These are phyloP conservation scores for Fragum sueziense DNA, from an alignment of 2,888 invertebrate species.

Conservation along the genomic window DNA sequence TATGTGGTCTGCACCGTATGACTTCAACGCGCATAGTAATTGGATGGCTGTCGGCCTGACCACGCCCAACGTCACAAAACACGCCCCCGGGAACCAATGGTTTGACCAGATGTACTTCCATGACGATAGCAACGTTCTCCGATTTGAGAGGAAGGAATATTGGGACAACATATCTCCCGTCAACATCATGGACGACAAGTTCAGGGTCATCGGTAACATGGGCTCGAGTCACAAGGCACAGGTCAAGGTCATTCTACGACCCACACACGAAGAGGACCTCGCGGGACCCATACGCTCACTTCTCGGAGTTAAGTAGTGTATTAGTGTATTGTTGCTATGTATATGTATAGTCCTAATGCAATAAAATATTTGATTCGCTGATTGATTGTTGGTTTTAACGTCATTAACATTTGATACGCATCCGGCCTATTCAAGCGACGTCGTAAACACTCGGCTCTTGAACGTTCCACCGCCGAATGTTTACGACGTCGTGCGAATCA, in stretches of 20 bases:
- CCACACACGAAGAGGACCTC: constrained; percentile 18
- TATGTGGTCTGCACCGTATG: constrained; percentile 53
- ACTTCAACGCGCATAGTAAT: constrained; percentile 43
- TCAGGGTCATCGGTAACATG: constrained; percentile 37
- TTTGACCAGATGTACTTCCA: constrained; percentile 43
- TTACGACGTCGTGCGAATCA: too few species aligned
- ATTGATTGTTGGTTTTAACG: too few species aligned
- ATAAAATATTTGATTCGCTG: too few species aligned
- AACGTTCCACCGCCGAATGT: too few species aligned
- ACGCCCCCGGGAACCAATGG: constrained; percentile 16
- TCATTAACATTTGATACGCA: too few species aligned
- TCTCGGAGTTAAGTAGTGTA: neutral
- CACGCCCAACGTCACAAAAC: neutral
- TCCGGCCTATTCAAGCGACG: too few species aligned
- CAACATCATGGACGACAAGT: constrained; percentile 20
- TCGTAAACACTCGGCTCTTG: too few species aligned
- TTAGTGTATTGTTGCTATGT: too few species aligned
- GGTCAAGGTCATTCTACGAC: constrained; percentile 35
- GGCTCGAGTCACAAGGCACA: constrained; percentile 42
- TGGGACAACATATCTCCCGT: constrained; percentile 10
- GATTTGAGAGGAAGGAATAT: constrained; percentile 20
- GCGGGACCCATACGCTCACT: constrained; percentile 22
- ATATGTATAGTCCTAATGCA: too few species aligned
- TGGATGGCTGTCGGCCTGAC: constrained; percentile 46
- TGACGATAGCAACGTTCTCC: neutral